Evolutionary conservation across 2,797 vertebrate species (phyloP), one percentile per base, ranked within the genome.

Genomic region (Carduelis carduelis): DNA sequence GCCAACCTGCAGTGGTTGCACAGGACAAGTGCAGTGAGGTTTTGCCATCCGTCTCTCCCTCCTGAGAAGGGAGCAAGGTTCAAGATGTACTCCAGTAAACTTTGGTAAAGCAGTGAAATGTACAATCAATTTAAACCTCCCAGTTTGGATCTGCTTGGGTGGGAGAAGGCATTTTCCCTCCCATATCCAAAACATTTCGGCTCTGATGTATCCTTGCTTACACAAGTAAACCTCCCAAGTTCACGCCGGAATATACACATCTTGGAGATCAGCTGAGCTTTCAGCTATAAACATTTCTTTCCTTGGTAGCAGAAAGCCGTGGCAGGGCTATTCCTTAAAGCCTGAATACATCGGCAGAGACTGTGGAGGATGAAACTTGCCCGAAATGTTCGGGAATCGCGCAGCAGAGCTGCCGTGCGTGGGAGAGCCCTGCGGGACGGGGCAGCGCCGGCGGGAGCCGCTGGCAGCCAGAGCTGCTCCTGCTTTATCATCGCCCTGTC

Each of bases 321-420:
- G 47, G 39, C 52, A 7, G 8, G 53, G 56, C 35, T n/a, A 0
- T n/a, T 81, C 41, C 21, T 35, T 5, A 35, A 26, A 65, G 50
- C 34, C 50, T 11, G 30, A 11, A 8, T 6, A 0, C 2, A 7
- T 1, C 46, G 27, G 8, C 19, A 20, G 52, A 30, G 77, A 6
- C 23, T 2, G 17, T 0, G 11, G 28, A 8, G 32, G 3, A 14
- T 0, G 21, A 79, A 22, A 20, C 18, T 39, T 52, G 8, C 34
- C 34, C 0, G 6, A 14, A 4, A 3, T 0, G 7, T 9, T 37
- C 3, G 5, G 71, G 26, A 46, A 22, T 10, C 3, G 1, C 14
- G 0, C 16, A 1, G 43, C 52, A 4, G 46, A 24, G 6, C 26
- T 1, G 64, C 3, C 14, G 35, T 2, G 28, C 1, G n/a, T 1